Base-by-base conservation (phyloP, 37 sponge, comb jelly and placozoan species). In the Tethya wilhelma region DNA sequence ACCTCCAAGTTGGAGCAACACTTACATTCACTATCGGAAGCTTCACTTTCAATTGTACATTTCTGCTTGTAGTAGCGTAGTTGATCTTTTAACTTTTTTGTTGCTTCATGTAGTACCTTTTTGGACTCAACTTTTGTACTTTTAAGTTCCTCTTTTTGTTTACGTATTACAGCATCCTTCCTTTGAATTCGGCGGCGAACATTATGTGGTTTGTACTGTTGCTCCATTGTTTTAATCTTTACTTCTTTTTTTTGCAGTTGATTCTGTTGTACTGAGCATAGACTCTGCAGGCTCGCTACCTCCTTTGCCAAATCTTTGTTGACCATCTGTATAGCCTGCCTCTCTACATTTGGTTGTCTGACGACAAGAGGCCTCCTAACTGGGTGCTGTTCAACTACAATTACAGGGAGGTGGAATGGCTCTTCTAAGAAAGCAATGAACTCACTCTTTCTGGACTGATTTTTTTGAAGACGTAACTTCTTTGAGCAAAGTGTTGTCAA, bases 311-410 rank as follows among this genome's bases (percentile, higher is more conserved):
- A 49, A 49, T 14, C 14, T 14, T 49, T 14, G 14, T 49, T 49
- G 53, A 49, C 53, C 53, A 49, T 49, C 53, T 49, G 53, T 49
- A 49, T 49, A 19, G 53, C 53, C 53, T 49, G 53, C 53, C n/a
- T n/a, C n/a, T n/a, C n/a, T n/a, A n/a, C n/a, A n/a, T n/a, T n/a
- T n/a, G n/a, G 9, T 49, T 9, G 53, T 49, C 14, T 9, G 9
- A 14, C 14, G 9, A 14, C 14, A 49, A 14, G 53, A 19, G 14
- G 53, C 14, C 14, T 9, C 14, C 14, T 49, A 19, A 19, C 14
- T 19, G 14, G 9, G 14, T 9, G 14, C 9, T 9, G 53, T 14
- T 49, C 53, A 9, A 19, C 14, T 49, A 49, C 53, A 49, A 14
- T 14, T 19, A 14, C 9, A 49, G 53, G 53, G 14, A 49, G 53